phyloP scores from a whole-genome alignment of 1,140 invertebrate genomes.

The Lepeophtheirus salmonis region DNA sequence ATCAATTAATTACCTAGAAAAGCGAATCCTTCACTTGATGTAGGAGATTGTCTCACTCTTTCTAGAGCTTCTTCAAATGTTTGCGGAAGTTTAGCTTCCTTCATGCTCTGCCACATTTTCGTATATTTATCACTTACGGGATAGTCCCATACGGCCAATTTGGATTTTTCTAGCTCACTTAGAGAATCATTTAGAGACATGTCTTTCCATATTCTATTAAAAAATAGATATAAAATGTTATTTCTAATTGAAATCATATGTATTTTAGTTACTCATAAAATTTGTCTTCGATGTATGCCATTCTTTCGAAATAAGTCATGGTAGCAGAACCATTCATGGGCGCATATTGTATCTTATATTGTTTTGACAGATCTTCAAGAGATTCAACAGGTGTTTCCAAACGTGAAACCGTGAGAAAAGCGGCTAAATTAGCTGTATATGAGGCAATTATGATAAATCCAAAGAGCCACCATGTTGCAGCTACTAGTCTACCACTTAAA shows the following conservation, averaged over 20 bases:
- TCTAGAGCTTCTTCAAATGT: constrained; percentile 52
- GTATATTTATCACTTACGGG: constrained; percentile 95
- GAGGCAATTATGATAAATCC: constrained; percentile 96
- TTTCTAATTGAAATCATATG: not conserved
- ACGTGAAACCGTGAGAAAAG: constrained; percentile 54
- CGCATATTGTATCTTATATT: constrained; percentile 87
- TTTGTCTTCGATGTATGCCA: constrained; percentile 79
- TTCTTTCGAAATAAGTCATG: constrained; percentile 81
- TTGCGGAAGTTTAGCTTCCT: constrained; percentile 58
- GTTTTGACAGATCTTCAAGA: constrained; percentile 74
- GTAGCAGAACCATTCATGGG: constrained; percentile 62
- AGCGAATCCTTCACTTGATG: constrained; percentile 67
- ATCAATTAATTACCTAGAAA: no score
- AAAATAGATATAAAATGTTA: constrained; percentile 8
- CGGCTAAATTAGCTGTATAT: constrained; percentile 89
- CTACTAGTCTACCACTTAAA: constrained; percentile 70
- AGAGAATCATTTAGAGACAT: constrained; percentile 87
- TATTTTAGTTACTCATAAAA: constrained; percentile 67
- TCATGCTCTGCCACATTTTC: constrained; percentile 95
- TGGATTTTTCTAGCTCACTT: constrained; percentile 64
- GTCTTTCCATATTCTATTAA: constrained; percentile 80
- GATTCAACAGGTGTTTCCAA: constrained; percentile 79
- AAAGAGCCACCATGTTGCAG: constrained; percentile 94
- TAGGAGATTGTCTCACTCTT: constrained; percentile 49
- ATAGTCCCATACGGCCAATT: constrained; percentile 95